Conservation (phyloP, 1,140 invertebrate genomes). For the Lamellibrachia luymesi region DNA sequence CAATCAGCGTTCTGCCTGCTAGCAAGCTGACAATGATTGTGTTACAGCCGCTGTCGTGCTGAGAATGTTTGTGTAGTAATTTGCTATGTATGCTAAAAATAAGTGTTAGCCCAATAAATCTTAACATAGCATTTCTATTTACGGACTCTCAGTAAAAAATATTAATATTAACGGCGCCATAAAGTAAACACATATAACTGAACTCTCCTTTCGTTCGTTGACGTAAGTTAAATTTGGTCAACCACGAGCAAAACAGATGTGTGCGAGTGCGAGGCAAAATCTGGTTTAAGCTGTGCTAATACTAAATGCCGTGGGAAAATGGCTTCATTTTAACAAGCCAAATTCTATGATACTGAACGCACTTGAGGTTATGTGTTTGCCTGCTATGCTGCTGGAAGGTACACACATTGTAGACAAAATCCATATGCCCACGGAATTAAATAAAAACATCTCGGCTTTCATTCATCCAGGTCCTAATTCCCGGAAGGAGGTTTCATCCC, state of each 20-base stretch:
- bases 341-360: neutral
- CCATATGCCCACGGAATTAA: neutral
- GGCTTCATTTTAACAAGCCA: neutral
- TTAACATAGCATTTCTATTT: neutral
- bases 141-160: neutral
- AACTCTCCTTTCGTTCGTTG: neutral
- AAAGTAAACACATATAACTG: neutral
- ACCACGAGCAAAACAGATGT: neutral
- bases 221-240: neutral
- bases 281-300: neutral
- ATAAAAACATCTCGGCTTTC: neutral
- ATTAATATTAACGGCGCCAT: neutral
- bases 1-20: neutral
- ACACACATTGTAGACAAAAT: neutral
- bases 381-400: neutral
- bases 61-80: neutral
- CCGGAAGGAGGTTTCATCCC: neutral
- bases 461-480: neutral
- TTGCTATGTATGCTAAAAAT: neutral
- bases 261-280: neutral
- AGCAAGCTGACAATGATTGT: neutral
- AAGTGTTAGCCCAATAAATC: neutral
- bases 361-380: neutral
- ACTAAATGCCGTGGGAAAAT: neutral
- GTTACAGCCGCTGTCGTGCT: neutral